Evolutionary conservation across 2,888 invertebrate species (phyloP).

Genomic region (Nemoura dubitans): DNA sequence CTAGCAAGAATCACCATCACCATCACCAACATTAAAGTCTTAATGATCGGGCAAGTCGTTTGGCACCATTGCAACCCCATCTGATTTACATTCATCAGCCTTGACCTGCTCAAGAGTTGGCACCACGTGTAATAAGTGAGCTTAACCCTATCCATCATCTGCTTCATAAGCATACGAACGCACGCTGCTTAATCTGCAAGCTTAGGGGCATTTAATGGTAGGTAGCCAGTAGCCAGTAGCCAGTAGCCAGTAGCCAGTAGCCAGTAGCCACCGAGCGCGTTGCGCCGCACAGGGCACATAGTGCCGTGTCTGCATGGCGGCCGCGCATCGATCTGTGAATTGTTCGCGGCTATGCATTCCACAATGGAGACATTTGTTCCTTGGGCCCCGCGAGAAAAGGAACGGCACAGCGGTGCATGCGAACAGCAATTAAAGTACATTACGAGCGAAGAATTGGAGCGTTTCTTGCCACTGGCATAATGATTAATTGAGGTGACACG

Average conservation of each 20-base stretch:
- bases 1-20: neutral
- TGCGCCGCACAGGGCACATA: neutral
- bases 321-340: neutral
- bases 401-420: neutral
- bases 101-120: constrained; percentile 7
- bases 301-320: neutral
- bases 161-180: neutral
- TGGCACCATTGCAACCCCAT: no score
- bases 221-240: no score
- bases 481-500: neutral
- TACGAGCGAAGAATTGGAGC: neutral
- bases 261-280: neutral
- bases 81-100: neutral
- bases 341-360: neutral
- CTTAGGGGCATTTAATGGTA: constrained; percentile 1
- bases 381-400: neutral
- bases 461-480: neutral
- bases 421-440: neutral
- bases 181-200: neutral
- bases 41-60: no score
- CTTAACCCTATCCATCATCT: constrained; percentile 1
- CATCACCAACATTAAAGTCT: neutral
- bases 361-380: constrained; percentile 4
- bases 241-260: no score
- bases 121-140: neutral